Conservation (phyloP, 2,797 vertebrate genomes). For the Danio jaintianensis region DNA sequence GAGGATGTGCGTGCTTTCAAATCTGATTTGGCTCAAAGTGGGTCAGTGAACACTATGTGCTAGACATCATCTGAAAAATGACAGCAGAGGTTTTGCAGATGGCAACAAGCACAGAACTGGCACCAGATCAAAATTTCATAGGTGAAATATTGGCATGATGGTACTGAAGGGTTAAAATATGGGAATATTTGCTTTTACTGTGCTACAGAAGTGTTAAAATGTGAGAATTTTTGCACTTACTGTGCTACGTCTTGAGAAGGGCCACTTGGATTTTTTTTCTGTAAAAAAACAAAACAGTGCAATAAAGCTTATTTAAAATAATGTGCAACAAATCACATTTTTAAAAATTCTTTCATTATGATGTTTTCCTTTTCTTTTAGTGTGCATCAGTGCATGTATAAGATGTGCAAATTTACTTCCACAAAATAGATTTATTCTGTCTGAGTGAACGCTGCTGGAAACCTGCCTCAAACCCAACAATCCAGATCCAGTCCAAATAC, state of each 20-base stretch:
- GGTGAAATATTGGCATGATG: conserved; percentile 1
- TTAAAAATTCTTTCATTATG: neutral
- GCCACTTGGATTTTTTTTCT: conserved; percentile 93
- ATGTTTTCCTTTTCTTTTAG: too few species aligned
- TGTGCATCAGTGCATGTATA: too few species aligned
- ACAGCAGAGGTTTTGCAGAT: conserved; percentile 54
- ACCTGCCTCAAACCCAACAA: too few species aligned
- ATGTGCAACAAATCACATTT: too few species aligned
- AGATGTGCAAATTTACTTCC: too few species aligned
- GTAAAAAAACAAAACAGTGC: conserved; percentile 11
- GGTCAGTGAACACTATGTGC: conserved; percentile 78
- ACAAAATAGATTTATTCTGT: too few species aligned
- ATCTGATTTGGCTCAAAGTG: conserved; percentile 73
- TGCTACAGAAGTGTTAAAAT: conserved; percentile 42
- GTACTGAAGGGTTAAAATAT: neutral
- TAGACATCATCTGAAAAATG: conserved; percentile 51
- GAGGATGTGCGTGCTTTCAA: conserved; percentile 60
- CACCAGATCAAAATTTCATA: conserved; percentile 18
- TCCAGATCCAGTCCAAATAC: too few species aligned
- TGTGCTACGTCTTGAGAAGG: conserved; percentile 82
- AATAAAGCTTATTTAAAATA: neutral
- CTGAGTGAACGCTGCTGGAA: too few species aligned
- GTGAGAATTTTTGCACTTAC: conserved; percentile 72
- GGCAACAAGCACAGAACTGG: conserved; percentile 32
- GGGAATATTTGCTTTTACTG: conserved; percentile 73